Conservation (phyloP, 2,113 vertebrate genomes). For the Pantherophis guttatus region DNA sequence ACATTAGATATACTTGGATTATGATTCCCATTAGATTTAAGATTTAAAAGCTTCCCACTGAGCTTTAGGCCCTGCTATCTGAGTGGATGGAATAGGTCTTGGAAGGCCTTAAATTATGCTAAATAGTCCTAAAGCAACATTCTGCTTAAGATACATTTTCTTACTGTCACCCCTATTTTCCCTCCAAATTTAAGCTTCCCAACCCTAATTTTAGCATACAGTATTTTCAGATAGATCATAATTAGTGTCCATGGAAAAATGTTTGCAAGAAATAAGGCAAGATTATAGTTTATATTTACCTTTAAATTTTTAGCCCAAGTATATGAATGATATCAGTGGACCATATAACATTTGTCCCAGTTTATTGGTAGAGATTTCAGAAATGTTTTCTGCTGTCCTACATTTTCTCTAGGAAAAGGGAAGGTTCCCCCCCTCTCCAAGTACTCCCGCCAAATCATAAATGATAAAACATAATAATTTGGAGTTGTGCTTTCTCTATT, state of each 20-base stretch:
- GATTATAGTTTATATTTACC: slow-evolving; percentile 5
- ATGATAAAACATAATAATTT: background rate
- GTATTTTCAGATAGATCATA: background rate
- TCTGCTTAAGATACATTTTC: background rate
- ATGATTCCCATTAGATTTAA: background rate
- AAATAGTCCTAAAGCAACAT: background rate
- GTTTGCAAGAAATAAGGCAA: background rate
- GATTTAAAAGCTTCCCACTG: no score
- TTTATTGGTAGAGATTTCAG: slow-evolving; percentile 35
- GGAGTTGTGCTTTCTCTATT: background rate
- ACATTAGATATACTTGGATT: background rate
- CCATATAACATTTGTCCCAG: slow-evolving; percentile 33
- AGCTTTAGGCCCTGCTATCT: background rate
- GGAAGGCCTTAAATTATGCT: background rate
- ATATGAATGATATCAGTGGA: slow-evolving; percentile 13
- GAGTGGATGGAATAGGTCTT: background rate
- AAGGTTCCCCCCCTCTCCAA: background rate
- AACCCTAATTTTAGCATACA: background rate
- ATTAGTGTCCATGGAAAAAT: background rate
- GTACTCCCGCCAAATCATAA: background rate
- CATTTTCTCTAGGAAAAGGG: slow-evolving; percentile 18
- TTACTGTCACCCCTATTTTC: background rate
- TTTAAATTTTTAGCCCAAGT: background rate
- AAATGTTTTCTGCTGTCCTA: background rate
- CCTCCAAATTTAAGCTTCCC: slow-evolving; percentile 15